phyloP scores from a whole-genome alignment of 2,797 vertebrate genomes.

The Stomatorhinus walkeri region DNA sequence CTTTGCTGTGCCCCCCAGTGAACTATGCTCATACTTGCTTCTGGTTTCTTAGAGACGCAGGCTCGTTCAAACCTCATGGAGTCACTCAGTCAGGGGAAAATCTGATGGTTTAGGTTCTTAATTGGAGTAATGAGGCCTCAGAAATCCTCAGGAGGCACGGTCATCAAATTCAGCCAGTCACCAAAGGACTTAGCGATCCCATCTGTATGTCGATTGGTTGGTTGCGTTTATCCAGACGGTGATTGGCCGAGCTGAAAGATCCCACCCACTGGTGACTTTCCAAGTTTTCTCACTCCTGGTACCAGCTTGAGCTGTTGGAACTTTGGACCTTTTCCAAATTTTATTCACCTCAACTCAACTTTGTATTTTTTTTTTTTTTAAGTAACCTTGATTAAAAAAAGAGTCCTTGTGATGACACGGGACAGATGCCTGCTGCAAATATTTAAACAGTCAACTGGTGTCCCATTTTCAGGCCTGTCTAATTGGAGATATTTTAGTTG shows the following conservation, averaged over 20 bases:
- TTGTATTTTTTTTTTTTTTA: background rate
- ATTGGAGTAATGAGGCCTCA: background rate
- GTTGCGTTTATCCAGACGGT: background rate
- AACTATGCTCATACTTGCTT: background rate
- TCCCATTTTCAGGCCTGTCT: conserved; percentile 17
- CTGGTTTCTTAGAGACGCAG: background rate
- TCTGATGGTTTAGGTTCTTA: background rate
- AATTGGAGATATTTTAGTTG: conserved; percentile 16
- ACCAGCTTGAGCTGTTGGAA: background rate
- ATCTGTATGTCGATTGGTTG: background rate
- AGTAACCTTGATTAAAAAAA: background rate
- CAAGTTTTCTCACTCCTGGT: background rate
- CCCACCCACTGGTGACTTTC: background rate
- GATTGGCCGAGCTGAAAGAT: background rate
- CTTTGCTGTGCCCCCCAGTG: background rate
- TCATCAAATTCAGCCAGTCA: background rate
- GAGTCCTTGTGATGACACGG: background rate
- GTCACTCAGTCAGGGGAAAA: background rate
- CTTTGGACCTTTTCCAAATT: background rate
- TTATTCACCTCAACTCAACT: background rate
- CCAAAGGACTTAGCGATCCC: background rate
- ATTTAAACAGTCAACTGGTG: conserved; percentile 13
- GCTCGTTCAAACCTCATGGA: background rate
- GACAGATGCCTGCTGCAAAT: background rate
- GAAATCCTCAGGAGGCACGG: background rate